Evolutionary conservation across 2,113 vertebrate genomes (phyloP), one percentile per base, ranked within the genome.

Genomic region (Salvelinus sp.): DNA sequence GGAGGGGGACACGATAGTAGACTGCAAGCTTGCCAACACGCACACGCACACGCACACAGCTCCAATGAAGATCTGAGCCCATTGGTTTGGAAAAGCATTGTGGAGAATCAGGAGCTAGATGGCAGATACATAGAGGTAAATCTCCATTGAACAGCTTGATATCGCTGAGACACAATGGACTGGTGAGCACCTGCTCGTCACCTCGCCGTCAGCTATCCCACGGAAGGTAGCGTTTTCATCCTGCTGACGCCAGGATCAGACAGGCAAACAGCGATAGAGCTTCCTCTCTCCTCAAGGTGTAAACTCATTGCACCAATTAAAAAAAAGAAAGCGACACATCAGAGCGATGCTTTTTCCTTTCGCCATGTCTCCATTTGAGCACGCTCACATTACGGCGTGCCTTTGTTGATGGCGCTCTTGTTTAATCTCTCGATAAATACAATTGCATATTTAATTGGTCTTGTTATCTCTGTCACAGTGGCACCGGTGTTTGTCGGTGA

Each of bases 361-460:
- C 50, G 18, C 16, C 6, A 9, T 10, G 58, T 62, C 18, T 62
- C n/a, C n/a, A 23, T 62, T 62, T 62, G n/a, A 62, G 58, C 20
- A 22, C 6, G 18, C 54, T 57, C 14, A 20, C 54, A 57, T 62
- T 22, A 9, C 0, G 58, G 18, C 1, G 6, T 7, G n/a, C 9
- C 58, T 62, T 62, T 62, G 58, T 62, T 62, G 2, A 22, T 62
- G 20, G 58, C 9, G 7, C 58, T 62, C n/a, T 62, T 62, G 58
- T 62, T 23, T 62, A 23, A 62, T 62, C n/a, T 62, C n/a, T n/a
- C 58, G 2, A n/a, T 9, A 6, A 62, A 62, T 9, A 62, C 58
- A 62, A 62, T 62, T 62, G 58, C 58, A 62, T 62, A 13, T 62
- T 62, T 62, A 60, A 60, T 60, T 60, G 58, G 58, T 22, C n/a